Percentiles rank a stretch among this genome's conserved stretches.
Conservation (phyloP, 2,888 invertebrate species). For the Pimpla rufipes region DNA sequence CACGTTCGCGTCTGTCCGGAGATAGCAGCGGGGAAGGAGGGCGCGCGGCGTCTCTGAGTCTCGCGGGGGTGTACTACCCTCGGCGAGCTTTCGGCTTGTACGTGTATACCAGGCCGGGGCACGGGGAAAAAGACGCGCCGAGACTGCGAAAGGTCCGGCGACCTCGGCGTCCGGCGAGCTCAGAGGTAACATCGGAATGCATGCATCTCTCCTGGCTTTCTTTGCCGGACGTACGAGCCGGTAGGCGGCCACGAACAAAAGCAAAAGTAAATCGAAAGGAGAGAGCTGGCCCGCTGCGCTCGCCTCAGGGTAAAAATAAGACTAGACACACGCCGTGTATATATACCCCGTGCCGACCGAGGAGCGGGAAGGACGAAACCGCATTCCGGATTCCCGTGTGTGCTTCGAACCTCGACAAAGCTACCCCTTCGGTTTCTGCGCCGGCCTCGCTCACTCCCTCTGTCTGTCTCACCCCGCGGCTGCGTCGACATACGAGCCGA, state of each 20-base stretch:
- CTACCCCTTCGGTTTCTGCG: constrained; percentile 50
- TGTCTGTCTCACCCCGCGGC: too few relatives aligned
- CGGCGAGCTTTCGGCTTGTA: constrained; percentile 23
- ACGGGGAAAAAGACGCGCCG: constrained; percentile 52
- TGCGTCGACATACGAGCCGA: constrained; percentile 6
- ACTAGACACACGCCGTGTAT: constrained; percentile 21
- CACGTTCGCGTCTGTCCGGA: constrained; percentile 28
- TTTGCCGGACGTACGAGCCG: constrained; percentile 60
- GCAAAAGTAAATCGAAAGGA: constrained; percentile 62
- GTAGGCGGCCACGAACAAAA: constrained; percentile 53
- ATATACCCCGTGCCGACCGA: constrained; percentile 51
- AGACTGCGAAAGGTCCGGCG: constrained; percentile 59
- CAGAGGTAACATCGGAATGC: constrained; percentile 74
- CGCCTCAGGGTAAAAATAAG: constrained; percentile 52
- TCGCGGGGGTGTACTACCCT: constrained; percentile 35
- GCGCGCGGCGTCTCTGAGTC: constrained; percentile 28
- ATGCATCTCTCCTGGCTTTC: constrained; percentile 74
- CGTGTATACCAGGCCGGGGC: neutral
- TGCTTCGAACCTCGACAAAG: constrained; percentile 73
- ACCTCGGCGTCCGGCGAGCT: constrained; percentile 45
- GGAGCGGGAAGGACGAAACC: constrained; percentile 73
- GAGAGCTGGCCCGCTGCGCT: constrained; percentile 51
- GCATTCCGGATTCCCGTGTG: constrained; percentile 77
- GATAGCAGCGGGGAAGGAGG: neutral
- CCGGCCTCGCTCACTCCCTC: neutral